Evolutionary conservation across 2,888 invertebrate genomes (phyloP), one percentile per base, ranked within the genome.

Genomic region (Sthenelais limicola): DNA sequence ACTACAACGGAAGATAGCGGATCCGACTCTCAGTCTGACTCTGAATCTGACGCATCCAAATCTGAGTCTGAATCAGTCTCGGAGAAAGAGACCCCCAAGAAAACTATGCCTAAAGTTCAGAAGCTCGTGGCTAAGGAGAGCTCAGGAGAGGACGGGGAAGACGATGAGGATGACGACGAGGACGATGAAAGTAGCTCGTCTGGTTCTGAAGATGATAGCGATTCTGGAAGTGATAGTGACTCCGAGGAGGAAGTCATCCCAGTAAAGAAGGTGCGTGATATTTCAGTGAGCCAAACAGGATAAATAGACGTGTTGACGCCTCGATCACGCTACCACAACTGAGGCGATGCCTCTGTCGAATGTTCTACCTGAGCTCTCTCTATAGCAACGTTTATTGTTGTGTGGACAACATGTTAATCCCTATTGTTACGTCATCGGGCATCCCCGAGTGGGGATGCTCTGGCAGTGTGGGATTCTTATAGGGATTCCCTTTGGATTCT

Each of bases 181-280:
- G 58, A 26, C 54, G 35, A 18, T 68, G 71, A 18, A 70, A 73
- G 15, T n/a, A 51, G 21, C 21, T 35, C 35, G 4, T 62, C 32
- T 58, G 71, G 43, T 52, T 72, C 56, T 28, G 75, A 80, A 43
- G 47, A 18, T 7, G 73, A 71, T 3, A 58, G 62, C 48, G 73
- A 73, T 12, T 78, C 77, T 75, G 80, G 77, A 26, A 75, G 78
- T 62, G 79, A 80, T 33, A 78, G 77, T 77, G 81, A 79, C 58
- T 48, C 58, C 9, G 71, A 71, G 48, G 81, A 81, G 43, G 80
- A 79, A 72, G 73, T 56, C 3, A 35, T 62, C 24, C 38, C 43
- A 9, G 62, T 62, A 26, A 62, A 62, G 26, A 62, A 62, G 56
- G 56, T 56, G 24, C n/a, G 9, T 49, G n/a, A 21, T 49, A 5